Evolutionary conservation across 2,113 vertebrate species (phyloP), one percentile per base, ranked within the genome.

Genomic region (Chaetura pelagica): DNA sequence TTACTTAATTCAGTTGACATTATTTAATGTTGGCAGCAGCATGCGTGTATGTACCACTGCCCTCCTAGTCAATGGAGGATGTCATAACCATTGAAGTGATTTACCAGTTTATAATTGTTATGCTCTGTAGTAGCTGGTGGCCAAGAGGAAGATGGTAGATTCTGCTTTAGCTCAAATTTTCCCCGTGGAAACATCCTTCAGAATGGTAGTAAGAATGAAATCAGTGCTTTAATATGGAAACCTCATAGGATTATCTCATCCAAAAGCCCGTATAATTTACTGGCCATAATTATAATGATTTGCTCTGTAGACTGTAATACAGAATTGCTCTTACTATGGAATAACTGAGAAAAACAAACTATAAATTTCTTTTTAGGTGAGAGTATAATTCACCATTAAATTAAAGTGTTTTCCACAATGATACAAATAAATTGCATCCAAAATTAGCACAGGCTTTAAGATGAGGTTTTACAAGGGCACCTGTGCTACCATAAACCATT

Each of bases 41-140:
- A 38, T 78, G 48, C 92, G 80, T 92, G 69, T 96, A 88, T 75
- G 90, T 94, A 92, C 88, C 88, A 93, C 69, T 95, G 73, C 79
- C 57, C 24, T 95, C 10, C 80, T 92, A 90, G 94, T 93, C 94
- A 93, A 84, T 93, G 93, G 88, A 94, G 84, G 58, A 95, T 95
- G 90, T 93, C 92, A 94, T 94, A 96, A 89, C 79, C 83, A 72
- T 82, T 90, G 57, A 78, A 92, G 54, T 95, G 93, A 96, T 96
- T 95, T 97, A 90, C 93, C 93, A 96, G 92, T 74, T 92, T 95
- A 77, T 93, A 96, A 96, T 75, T 86, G 51, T 91, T 96, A 64
- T 46, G 11, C 16, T 87, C 29, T 88, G 52, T 88, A 90, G 76
- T 64, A 87, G 61, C 73, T 89, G 49, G 57, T 92, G 87, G 69